Evolutionary conservation across 2,888 invertebrate species (phyloP), one percentile per base, ranked within the genome.

Genomic region (Tenthredo livida): DNA sequence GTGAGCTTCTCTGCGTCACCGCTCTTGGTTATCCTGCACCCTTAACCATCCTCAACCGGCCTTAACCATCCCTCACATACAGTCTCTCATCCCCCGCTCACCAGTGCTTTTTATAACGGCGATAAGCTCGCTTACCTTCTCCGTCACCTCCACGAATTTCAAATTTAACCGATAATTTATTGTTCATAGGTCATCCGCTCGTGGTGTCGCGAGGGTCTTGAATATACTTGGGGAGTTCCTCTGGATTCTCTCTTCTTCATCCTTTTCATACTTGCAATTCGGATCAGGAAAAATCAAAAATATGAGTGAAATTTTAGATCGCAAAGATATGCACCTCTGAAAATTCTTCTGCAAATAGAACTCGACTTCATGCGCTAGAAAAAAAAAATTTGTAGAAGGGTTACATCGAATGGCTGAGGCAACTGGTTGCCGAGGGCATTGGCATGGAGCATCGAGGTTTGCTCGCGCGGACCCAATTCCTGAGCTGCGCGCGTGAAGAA

Each of bases 401-500:
- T 58, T 54, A 54, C 37, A 29, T 58, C n/a, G 78, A 37, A 75
- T 29, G 3, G 21, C 37, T 29, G 78, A 10, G 50, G 78, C 78
- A 78, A 78, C 78, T 78, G 78, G 78, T 78, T 78, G 78, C 33
- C n/a, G 58, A 29, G 29, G n/a, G 43, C 78, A 33, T 47, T 47
- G 78, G 25, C 78, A 43, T 78, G 47, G 10, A 33, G 75, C 50
- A 21, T 73, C 21, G 43, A 21, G 72, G 29, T 9, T 33, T 33
- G 17, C 29, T 33, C 29, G 29, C 25, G 40, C 17, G 43, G 50
- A 54, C 58, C 54, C 78, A 37, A 78, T 78, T 58, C 54, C 78
- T 78, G 78, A 78, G 78, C 58, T 78, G n/a, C 78, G 78, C 78
- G 78, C 54, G 29, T 58, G 25, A 78, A 78, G 54, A 78, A 78